These are phyloP conservation scores for Coccyzus lansbergi DNA, from an alignment of 2,797 vertebrate genomes.

Conservation along the genomic window DNA sequence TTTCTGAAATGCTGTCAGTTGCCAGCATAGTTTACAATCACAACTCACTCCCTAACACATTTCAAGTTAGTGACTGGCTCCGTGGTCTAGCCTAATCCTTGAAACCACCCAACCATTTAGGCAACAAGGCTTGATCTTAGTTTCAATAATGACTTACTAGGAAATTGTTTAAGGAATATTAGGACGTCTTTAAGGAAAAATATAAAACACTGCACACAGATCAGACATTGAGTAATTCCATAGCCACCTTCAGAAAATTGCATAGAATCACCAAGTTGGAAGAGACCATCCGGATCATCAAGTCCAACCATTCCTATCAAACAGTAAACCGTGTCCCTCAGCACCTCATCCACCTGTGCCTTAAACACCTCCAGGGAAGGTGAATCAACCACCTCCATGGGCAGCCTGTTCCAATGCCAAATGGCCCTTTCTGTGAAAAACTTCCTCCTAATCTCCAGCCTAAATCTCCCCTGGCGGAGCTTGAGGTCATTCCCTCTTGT, in stretches of 20 bases:
- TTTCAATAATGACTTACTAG: neutral
- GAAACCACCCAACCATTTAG: neutral
- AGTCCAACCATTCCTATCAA: too few species aligned
- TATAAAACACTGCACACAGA: neutral
- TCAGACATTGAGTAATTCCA: neutral
- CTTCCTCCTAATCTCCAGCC: too few species aligned
- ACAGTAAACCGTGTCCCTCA: too few species aligned
- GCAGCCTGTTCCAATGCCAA: too few species aligned
- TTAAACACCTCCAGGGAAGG: too few species aligned
- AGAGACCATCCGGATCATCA: too few species aligned
- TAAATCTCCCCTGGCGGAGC: too few species aligned
- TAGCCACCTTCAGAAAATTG: neutral
- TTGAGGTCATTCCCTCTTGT: too few species aligned
- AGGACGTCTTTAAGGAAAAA: neutral
- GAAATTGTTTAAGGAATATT: neutral
- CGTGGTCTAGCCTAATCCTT: neutral
- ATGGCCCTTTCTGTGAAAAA: too few species aligned
- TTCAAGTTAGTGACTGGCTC: neutral
- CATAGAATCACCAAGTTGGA: too few species aligned
- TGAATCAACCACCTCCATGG: too few species aligned
- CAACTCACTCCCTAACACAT: neutral
- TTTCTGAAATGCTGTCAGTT: slow-evolving; percentile 12
- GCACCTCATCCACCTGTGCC: too few species aligned
- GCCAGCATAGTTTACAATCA: neutral
- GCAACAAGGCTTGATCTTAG: neutral